These are phyloP conservation scores for Punctoribates punctum DNA, from an alignment of 2,888 invertebrate genomes.

Conservation along the genomic window DNA sequence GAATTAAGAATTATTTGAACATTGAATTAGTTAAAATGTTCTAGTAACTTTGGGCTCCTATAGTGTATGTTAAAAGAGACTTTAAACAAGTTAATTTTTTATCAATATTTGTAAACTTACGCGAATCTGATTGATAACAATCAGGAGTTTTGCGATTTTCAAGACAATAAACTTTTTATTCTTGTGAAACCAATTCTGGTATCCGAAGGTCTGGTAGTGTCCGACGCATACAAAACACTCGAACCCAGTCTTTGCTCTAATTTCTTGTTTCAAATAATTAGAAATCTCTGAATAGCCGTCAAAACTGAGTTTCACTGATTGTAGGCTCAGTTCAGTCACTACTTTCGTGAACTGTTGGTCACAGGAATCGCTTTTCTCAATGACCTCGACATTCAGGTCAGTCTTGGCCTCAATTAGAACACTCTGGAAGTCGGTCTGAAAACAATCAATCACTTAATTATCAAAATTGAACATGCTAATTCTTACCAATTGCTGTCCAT, in stretches of 20 bases:
- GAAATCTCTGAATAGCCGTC: not conserved
- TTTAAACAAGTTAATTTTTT: no score
- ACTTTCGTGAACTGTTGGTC: not conserved
- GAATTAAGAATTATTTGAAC: no score
- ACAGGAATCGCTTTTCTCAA: not conserved
- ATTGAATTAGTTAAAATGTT: no score
- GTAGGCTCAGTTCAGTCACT: not conserved
- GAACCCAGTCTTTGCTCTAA: not conserved
- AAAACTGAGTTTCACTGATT: not conserved
- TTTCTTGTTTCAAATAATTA: constrained; percentile 11
- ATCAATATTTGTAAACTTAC: not conserved
- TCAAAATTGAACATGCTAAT: no score
- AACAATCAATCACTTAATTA: no score
- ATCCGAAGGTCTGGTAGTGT: not conserved
- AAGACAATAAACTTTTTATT: no score
- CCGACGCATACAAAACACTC: not conserved
- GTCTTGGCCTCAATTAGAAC: not conserved
- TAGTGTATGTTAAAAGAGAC: no score
- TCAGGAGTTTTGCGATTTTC: not conserved
- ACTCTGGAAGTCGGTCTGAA: not conserved
- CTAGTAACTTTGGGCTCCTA: no score
- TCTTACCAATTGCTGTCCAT: no score
- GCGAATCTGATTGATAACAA: not conserved
- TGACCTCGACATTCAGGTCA: not conserved
- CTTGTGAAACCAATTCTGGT: not conserved